phyloP scores from a whole-genome alignment of 2,113 vertebrate genomes.

The Lasiurus borealis region DNA sequence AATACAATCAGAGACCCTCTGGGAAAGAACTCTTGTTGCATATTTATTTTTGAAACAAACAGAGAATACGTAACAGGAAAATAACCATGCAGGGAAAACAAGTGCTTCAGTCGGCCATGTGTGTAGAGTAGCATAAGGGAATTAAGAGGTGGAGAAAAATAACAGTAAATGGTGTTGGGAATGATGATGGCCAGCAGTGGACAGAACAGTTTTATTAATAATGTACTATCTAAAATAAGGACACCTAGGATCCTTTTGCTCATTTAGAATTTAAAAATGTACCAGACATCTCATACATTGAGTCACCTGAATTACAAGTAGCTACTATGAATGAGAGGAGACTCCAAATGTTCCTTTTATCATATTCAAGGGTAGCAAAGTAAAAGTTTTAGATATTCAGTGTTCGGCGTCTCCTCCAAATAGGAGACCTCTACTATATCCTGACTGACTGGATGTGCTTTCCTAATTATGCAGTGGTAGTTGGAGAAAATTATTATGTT shows the following conservation, averaged over 20 bases:
- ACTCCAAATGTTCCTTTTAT: conserved; percentile 44
- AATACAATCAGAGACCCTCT: background rate
- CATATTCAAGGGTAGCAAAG: conserved; percentile 57
- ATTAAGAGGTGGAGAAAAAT: background rate
- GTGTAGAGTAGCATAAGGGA: background rate
- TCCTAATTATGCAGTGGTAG: accelerated
- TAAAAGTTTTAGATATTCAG: background rate
- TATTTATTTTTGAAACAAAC: conserved; percentile 37
- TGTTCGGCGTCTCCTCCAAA: background rate
- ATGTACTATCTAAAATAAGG: conserved; percentile 46
- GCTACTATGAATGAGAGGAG: conserved; percentile 57
- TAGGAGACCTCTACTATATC: background rate
- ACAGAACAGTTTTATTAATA: background rate
- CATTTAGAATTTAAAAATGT: conserved; percentile 66
- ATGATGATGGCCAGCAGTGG: background rate
- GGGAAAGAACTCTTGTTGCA: background rate
- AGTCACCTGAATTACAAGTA: conserved; percentile 56
- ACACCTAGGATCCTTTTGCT: background rate
- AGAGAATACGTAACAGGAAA: conserved; percentile 55
- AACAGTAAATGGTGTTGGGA: background rate
- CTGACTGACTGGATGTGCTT: background rate
- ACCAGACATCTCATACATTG: conserved; percentile 26
- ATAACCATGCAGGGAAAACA: background rate
- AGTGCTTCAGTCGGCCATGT: background rate
- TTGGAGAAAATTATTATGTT: background rate